Evolutionary conservation across 2,797 vertebrate species (phyloP).

Genomic region (Garrulus glandarius): DNA sequence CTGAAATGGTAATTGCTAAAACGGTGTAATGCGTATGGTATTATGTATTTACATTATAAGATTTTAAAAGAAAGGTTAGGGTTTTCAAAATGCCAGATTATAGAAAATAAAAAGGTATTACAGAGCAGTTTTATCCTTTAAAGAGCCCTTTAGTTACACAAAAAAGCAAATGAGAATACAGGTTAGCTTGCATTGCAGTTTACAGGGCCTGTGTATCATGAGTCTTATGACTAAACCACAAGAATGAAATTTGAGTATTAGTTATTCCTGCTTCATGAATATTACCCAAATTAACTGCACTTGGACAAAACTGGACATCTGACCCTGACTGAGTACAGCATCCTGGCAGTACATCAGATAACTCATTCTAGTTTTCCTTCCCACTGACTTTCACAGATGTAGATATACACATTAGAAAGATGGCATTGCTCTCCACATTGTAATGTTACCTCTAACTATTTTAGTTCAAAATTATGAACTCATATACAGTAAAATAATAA

Average conservation of each 20-base stretch:
- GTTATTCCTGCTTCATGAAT: background rate
- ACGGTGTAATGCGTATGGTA: background rate
- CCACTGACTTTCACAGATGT: background rate
- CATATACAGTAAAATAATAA: background rate
- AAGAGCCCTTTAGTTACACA: background rate
- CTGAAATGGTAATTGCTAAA: conserved; percentile 3
- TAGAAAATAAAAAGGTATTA: background rate
- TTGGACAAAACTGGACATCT: background rate
- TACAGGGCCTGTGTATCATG: background rate
- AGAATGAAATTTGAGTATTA: background rate
- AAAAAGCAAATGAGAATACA: background rate
- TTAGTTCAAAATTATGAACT: background rate
- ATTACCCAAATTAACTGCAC: background rate
- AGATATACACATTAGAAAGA: background rate
- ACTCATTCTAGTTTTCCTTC: background rate
- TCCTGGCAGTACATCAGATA: background rate
- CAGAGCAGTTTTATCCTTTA: background rate
- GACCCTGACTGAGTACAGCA: background rate
- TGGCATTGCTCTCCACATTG: background rate
- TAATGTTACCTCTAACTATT: background rate
- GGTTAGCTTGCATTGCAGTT: background rate
- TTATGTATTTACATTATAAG: background rate
- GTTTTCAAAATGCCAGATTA: conserved; percentile 14
- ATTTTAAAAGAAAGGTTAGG: conserved; percentile 20
- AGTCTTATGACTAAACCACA: background rate